Evolutionary conservation across 1,140 invertebrate species (phyloP), one percentile per base, ranked within the genome.

Genomic region (Bradynema listronoti): DNA sequence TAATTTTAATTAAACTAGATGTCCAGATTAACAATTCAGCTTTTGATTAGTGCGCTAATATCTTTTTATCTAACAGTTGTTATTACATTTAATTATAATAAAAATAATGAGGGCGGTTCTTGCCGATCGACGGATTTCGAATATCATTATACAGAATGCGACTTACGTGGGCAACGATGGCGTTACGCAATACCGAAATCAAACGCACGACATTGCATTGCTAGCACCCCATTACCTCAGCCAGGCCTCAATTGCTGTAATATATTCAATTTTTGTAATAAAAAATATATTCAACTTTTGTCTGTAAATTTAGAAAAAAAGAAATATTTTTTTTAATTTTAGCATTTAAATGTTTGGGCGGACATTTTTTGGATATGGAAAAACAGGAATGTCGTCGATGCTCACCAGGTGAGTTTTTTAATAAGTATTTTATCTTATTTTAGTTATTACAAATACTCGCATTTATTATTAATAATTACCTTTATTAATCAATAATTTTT

Each of bases 81-180:
- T n/a, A n/a, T n/a, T 4, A 43, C 42, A 43, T 27, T 43, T 39
- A 39, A 39, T 19, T 39, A 39, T 39, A 11, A 39, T 39, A n/a
- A n/a, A n/a, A n/a, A n/a, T n/a, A 11, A 22, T 43, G 22, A 9
- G 42, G 42, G 3, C 27, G 42, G 42, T 4, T 43, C 22, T 52
- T 63, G 58, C 33, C 36, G 45, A 7, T 32, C 56, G 14, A 11
- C 51, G 0, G 72, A 73, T 29, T 69, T 74, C 30, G 16, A 51
- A 14, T 73, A 68, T 49, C 52, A 77, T 46, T 74, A 75, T 54
- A 74, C 74, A n/a, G 32, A 55, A 36, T 74, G 72, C 53, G 74
- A 74, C 59, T 16, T 34, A 9, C 55, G 56, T n/a, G 65, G 71
- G 34, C 36, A 74, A 52, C 43, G 72, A 30, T 74, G 72, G 72